Percentiles rank a stretch among this genome's conserved stretches.
phyloP scores from a whole-genome alignment of 2,888 invertebrate genomes.

The Limnephilus lunatus region DNA sequence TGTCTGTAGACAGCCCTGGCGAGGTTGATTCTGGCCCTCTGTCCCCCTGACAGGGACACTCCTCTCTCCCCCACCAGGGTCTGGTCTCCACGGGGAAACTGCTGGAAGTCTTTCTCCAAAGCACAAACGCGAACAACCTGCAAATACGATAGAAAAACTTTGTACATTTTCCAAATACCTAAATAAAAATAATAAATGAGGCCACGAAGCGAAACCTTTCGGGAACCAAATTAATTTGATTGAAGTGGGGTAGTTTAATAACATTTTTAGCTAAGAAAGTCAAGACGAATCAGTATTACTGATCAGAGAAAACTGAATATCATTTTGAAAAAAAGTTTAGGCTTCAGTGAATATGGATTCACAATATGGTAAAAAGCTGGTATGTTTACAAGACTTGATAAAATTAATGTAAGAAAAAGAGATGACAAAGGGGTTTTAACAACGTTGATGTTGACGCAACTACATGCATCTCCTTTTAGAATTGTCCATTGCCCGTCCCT shows the following conservation, averaged over 20 bases:
- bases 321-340: too few species aligned
- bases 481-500: too few species aligned
- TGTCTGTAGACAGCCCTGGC: constrained; percentile 84
- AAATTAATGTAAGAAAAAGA: not conserved
- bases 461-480: too few species aligned
- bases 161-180: not conserved
- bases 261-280: not conserved
- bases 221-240: not conserved
- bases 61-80: constrained; percentile 91
- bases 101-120: constrained; percentile 85
- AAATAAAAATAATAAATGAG: not conserved
- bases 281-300: not conserved
- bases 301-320: not conserved
- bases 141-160: not conserved
- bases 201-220: not conserved
- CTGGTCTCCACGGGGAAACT: constrained; percentile 83
- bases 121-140: constrained; percentile 82
- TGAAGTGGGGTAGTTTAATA: not conserved
- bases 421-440: too few species aligned
- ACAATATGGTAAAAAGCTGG: not conserved
- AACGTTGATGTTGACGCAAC: not conserved
- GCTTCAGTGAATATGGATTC: not conserved
- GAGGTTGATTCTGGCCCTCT: constrained; percentile 85
- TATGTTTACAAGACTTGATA: not conserved
- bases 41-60: constrained; percentile 88